Percentiles rank a stretch among this genome's conserved stretches.
Conservation (phyloP, 2,888 invertebrate genomes). For the Globia sparganii region DNA sequence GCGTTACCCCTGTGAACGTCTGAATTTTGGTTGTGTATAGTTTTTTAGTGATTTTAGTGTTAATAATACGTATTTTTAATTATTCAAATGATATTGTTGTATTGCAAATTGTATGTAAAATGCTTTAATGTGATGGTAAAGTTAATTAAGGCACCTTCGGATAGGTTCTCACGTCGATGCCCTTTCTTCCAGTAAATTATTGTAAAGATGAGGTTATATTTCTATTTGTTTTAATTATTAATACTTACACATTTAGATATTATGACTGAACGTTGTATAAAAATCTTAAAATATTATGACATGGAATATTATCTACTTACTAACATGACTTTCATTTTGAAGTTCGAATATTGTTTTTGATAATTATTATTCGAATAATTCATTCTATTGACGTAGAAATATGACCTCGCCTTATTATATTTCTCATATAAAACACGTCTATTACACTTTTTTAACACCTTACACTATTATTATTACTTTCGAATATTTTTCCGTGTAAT, state of each 20-base stretch:
- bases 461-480: conserved; percentile 53
- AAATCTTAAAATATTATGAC: conserved; percentile 2
- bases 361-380: conserved; percentile 27
- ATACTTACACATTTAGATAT: conserved; percentile 7
- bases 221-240: conserved; percentile 35
- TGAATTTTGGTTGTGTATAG: conserved; percentile 80
- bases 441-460: conserved; percentile 56
- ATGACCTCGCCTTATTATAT: conserved; percentile 63
- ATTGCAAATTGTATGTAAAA: conserved; percentile 68
- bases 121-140: conserved; percentile 73
- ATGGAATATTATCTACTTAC: conserved; percentile 19
- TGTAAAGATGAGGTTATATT: conserved; percentile 65
- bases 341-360: conserved; percentile 20
- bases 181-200: conserved; percentile 57
- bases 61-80: conserved; percentile 66
- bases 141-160: conserved; percentile 62
- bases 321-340: conserved; percentile 6
- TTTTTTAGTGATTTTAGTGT: conserved; percentile 65
- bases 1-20: conserved; percentile 68
- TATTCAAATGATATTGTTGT: conserved; percentile 67
- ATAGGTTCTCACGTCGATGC: conserved; percentile 59
- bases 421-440: conserved; percentile 57
- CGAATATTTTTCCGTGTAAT: conserved; percentile 56
- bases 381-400: conserved; percentile 45
- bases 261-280: conserved; percentile 34